Percentiles rank a stretch among this genome's conserved stretches.
phyloP scores from a whole-genome alignment of 2,797 vertebrate genomes.

The Tenualosa thibaudeaui region DNA sequence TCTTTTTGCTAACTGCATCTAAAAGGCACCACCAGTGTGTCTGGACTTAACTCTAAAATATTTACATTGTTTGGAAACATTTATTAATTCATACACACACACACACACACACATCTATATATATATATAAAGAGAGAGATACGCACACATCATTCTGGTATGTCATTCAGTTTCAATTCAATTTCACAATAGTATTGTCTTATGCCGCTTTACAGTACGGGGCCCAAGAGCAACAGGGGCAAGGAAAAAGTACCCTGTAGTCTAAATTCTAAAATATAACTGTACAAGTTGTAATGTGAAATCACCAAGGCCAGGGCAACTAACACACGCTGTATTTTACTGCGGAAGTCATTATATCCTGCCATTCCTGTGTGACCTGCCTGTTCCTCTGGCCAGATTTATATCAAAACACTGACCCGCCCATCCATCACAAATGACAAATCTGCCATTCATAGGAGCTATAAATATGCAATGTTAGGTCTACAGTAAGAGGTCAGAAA shows the following conservation, averaged over 20 bases:
- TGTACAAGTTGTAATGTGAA: not conserved
- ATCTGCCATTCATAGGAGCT: conserved; percentile 46
- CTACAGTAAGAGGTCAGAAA: conserved; percentile 22
- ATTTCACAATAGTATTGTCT: too few species aligned
- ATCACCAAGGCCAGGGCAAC: not conserved
- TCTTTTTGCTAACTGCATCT: not conserved
- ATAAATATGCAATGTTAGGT: conserved; percentile 44
- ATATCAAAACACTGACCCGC: conserved; percentile 49
- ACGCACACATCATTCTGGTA: too few species aligned
- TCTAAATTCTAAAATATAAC: not conserved
- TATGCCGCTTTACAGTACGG: too few species aligned
- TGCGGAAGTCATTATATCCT: conserved; percentile 49
- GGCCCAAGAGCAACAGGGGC: too few species aligned
- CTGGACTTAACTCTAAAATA: not conserved
- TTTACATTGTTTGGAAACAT: not conserved
- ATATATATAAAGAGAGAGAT: too few species aligned
- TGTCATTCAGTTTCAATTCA: too few species aligned
- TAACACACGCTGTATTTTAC: conserved; percentile 38
- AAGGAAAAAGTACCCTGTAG: too few species aligned
- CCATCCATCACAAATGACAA: conserved; percentile 51
- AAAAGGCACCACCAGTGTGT: not conserved
- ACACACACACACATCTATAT: too few species aligned
- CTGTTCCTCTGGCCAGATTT: conserved; percentile 46
- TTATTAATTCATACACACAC: too few species aligned
- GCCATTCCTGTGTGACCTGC: conserved; percentile 48